These are phyloP conservation scores for Oxygymnocypris stewartii DNA, from an alignment of 2,113 vertebrate genomes.

Conservation along the genomic window DNA sequence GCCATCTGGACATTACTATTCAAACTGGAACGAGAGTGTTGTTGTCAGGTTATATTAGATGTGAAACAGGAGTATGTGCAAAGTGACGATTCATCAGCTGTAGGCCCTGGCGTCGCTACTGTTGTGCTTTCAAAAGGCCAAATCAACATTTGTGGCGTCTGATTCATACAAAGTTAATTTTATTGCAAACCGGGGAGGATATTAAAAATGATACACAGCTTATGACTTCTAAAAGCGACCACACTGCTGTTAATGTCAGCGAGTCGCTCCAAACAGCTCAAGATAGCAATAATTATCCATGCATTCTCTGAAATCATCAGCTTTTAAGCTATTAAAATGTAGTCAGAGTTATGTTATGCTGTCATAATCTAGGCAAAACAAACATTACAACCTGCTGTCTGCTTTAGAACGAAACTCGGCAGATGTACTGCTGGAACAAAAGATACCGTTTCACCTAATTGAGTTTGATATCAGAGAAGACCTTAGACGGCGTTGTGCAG, in stretches of 20 bases:
- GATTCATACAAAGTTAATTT: conserved; percentile 51
- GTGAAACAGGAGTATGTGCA: conserved; percentile 57
- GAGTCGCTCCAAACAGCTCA: background rate
- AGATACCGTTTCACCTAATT: conserved; percentile 16
- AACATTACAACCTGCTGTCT: background rate
- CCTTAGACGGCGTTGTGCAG: background rate
- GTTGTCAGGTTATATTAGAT: conserved; percentile 64
- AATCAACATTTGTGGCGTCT: conserved; percentile 45
- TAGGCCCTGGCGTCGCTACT: conserved; percentile 43
- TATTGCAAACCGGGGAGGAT: background rate
- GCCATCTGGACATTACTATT: conserved; percentile 77
- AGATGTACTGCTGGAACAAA: background rate
- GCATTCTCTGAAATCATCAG: conserved; percentile 9
- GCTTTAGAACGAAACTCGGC: background rate
- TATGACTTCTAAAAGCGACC: background rate
- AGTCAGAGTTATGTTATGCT: background rate
- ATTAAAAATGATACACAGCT: background rate
- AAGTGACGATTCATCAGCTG: conserved; percentile 56
- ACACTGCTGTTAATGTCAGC: background rate
- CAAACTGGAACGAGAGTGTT: conserved; percentile 64
- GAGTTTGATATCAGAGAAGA: conserved; percentile 14
- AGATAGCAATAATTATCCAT: background rate
- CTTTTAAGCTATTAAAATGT: background rate
- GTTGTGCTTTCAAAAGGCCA: conserved; percentile 52
- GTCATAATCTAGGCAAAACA: background rate